These are phyloP conservation scores for Pseudococcus longispinus DNA, from an alignment of 2,888 invertebrate species.

Conservation along the genomic window DNA sequence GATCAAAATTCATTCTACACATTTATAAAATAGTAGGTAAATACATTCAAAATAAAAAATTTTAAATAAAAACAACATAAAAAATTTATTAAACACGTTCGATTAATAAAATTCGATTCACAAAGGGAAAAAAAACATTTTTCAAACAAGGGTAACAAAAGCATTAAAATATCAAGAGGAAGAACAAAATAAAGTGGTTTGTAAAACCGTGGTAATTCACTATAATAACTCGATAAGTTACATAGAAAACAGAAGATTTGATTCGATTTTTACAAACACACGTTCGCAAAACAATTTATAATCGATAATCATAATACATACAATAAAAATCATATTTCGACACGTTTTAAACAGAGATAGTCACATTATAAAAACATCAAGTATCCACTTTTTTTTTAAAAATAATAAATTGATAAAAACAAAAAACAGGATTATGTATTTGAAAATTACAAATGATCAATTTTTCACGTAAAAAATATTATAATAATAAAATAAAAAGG, in stretches of 20 bases:
- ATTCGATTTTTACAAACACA: background rate
- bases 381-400: background rate
- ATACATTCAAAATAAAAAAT: background rate
- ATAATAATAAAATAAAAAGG: conserved; percentile 32
- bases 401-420: background rate
- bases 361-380: background rate
- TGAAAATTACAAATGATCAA: background rate
- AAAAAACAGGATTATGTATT: background rate
- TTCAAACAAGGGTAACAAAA: conserved; percentile 43
- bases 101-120: conserved; percentile 11
- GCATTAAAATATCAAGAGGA: conserved; percentile 40
- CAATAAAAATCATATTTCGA: background rate
- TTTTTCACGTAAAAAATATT: background rate
- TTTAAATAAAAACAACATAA: conserved; percentile 10
- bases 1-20: too few relatives aligned
- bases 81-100: conserved; percentile 29
- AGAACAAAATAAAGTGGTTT: conserved; percentile 33
- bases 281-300: background rate
- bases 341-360: background rate
- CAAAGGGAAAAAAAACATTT: conserved; percentile 22
- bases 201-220: conserved; percentile 23
- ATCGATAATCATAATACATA: background rate
- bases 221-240: background rate
- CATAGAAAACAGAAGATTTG: background rate
- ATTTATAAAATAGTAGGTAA: too few relatives aligned